Base-by-base conservation (phyloP, 1,140 invertebrate genomes). In the Cheumatopsyche charites region DNA sequence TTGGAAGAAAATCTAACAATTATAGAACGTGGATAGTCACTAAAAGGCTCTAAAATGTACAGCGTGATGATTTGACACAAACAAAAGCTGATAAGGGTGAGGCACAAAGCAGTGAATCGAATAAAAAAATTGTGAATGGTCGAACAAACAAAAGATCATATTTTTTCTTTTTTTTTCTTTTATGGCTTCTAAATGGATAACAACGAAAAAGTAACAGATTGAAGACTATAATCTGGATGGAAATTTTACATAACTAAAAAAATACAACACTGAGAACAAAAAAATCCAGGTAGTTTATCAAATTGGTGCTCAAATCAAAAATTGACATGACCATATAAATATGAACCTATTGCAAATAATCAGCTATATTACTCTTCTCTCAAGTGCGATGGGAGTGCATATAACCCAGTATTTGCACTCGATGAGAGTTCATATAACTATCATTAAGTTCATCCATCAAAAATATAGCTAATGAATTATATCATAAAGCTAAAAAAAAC, bases 21-120 rank as follows among this genome's bases (percentile, higher is more conserved):
- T 45, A 68, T 1, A 66, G n/a, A 43, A 63, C 62, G 42, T 41
- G 42, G 15, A 47, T 21, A 42, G 36, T 41, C 41, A 63, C 23
- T 47, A 58, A 68, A 29, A 68, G 45, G 13, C 25, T 68, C 17
- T 55, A 29, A 25, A 68, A 26, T 12, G 49, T 52, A 58, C 13
- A 66, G 26, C 63, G 45, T 41, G 62, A 71, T 52, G 65, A 63
- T 74, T 36, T 69, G 69, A 65, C 70, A 67, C 70, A 75, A 72
- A 75, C 67, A 75, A 75, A 74, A 75, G 73, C 73, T 21, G 52
- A 70, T 74, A 62, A 68, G 41, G 29, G 70, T 72, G 70, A 69
- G 63, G 43, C 45, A 52, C 42, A 55, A 75, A 75, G 73, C 73
- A 36, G 73, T 75, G 73, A 75, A 65, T 62, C 66, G 42, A 70